Evolutionary conservation across 2,888 invertebrate genomes (phyloP), one percentile per base, ranked within the genome.

Genomic region (Mesorhabditis sp.): DNA sequence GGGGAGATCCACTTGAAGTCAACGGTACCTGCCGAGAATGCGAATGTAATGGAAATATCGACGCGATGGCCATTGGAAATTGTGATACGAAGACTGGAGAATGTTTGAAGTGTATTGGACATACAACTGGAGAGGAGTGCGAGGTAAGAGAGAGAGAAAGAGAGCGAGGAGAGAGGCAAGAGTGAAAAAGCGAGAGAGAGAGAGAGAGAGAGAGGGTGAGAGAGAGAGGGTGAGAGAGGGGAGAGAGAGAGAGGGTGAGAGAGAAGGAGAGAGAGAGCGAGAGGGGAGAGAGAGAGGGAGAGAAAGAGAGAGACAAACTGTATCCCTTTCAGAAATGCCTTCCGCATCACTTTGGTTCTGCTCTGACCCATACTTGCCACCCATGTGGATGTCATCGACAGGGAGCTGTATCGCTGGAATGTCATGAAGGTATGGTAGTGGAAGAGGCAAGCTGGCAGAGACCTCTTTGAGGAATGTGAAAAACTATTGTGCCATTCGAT

Each of bases 1-100:
- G 90, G 71, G 94, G 94, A 10, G 92, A 93, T 87, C 93, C 94
- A 0, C 84, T 91, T 28, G 74, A 75, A 0, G 76, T 74, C 4
- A 82, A 80, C 44, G 82, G 81, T 13, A 81, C 76, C 4, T 86
- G 86, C 72, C 88, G 89, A 80, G 90, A 90, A 0, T 97, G 97
- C 87, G 89, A 90, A 58, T 98, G 97, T 86, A 92, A 91, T 67
- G 93, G 92, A 0, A 96, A 96, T 85, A 92, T 92, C 4, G 94
- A 95, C 86, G 70, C 75, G n/a, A 80, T 75, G 43, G 80, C 82
- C 7, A 82, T 86, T 7, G 87, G 86, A 6, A 87, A 93, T 74
- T 90, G 97, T 87, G 92, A 95, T 87, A 89, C 90, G 62, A 87
- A 89, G 78, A 92, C 92, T 0, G 97, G 97, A 2, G 90, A 90